A percentile compares a stretch with the other conserved stretches of the same genome.
These are phyloP conservation scores for Ctenodactylus gundi DNA, from an alignment of 2,113 vertebrate species.

Conservation along the genomic window DNA sequence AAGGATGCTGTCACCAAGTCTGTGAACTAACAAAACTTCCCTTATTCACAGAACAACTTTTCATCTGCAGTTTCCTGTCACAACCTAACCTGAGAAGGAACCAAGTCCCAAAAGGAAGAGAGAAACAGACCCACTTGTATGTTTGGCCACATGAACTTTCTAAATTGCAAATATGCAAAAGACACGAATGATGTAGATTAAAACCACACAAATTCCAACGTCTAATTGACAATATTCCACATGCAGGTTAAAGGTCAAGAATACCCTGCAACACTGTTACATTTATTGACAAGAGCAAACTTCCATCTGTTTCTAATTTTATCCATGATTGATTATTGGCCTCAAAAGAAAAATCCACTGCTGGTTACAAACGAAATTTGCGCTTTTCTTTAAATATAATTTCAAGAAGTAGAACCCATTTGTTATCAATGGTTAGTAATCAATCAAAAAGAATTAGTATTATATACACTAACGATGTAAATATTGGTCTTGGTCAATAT, in stretches of 20 bases:
- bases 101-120: not conserved
- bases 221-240: slow-evolving; percentile 41
- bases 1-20: not conserved
- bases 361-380: slow-evolving; percentile 55
- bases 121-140: not conserved
- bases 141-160: not conserved
- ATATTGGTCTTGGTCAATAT: not conserved
- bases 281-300: slow-evolving; percentile 47
- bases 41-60: not conserved
- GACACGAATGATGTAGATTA: not conserved
- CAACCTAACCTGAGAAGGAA: not conserved
- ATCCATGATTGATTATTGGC: slow-evolving; percentile 22
- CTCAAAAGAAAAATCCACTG: slow-evolving; percentile 43
- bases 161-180: slow-evolving; percentile 33
- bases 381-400: slow-evolving; percentile 36
- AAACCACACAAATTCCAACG: slow-evolving; percentile 27
- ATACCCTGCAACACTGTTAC: not conserved
- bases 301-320: slow-evolving; percentile 56
- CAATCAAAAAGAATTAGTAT: not conserved
- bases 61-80: not conserved
- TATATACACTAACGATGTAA: not conserved
- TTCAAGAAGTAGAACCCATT: not conserved
- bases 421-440: not conserved
- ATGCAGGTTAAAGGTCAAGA: slow-evolving; percentile 47
- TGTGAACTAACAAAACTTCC: not conserved